These are phyloP conservation scores for Zaprionus bogoriensis DNA, from an alignment of 2,888 invertebrate genomes.

Conservation along the genomic window DNA sequence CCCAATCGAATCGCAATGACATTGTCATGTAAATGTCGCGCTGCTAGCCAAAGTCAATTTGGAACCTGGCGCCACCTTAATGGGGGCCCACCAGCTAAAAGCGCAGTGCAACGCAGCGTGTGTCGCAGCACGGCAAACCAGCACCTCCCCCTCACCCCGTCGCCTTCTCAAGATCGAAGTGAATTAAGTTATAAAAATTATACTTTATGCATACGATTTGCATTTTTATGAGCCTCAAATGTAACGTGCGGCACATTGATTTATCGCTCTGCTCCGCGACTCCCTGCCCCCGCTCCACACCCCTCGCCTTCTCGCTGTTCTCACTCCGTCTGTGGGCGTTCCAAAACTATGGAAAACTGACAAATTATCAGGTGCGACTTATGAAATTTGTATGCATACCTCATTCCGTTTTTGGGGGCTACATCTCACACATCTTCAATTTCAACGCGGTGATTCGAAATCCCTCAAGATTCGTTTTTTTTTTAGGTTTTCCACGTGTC, in stretches of 20 bases:
- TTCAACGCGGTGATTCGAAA: constrained; percentile 52
- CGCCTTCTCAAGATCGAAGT: constrained; percentile 13
- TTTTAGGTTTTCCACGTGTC: neutral
- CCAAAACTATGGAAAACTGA: constrained; percentile 35
- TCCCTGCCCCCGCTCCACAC: neutral
- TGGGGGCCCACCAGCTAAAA: constrained; percentile 54
- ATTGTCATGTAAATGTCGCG: constrained; percentile 67
- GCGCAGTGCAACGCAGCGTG: constrained; percentile 62
- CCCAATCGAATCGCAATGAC: constrained; percentile 49
- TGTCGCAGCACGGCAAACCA: neutral
- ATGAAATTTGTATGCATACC: constrained; percentile 45
- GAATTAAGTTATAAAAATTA: constrained; percentile 77
- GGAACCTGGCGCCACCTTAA: constrained; percentile 67
- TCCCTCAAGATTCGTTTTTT: constrained; percentile 23
- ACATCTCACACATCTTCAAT: constrained; percentile 70
- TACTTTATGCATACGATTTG: constrained; percentile 75
- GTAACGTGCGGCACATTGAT: constrained; percentile 66
- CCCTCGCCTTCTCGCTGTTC: neutral
- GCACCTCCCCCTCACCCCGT: neutral
- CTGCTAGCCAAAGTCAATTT: constrained; percentile 66
- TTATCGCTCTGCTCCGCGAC: constrained; percentile 37
- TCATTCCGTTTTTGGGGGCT: constrained; percentile 9
- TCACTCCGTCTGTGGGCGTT: constrained; percentile 40
- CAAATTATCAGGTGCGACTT: constrained; percentile 75
- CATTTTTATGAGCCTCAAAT: constrained; percentile 71